Base-by-base conservation (phyloP, 1,140 invertebrate species). In the Lethocerus indicus region DNA sequence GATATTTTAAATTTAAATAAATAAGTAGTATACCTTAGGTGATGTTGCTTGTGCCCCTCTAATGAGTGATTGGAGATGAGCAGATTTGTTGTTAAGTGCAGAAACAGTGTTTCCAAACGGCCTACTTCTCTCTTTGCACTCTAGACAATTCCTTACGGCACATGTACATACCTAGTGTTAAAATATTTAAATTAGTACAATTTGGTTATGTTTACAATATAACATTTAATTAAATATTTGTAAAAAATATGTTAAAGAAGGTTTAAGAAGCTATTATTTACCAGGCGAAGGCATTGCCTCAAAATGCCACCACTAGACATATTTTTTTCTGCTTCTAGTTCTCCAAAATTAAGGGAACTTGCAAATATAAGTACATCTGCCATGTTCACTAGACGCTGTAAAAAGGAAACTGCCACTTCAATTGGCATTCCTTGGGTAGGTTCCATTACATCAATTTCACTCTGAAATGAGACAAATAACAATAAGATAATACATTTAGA, bases 241-340 rank as follows among this genome's bases (percentile, higher is more conserved):
- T n/a, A n/a, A n/a, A n/a, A n/a, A n/a, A n/a, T n/a, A n/a, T n/a
- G n/a, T n/a, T n/a, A n/a, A n/a, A n/a, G n/a, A n/a, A n/a, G n/a
- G n/a, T 25, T 45, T 29, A 46, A 52, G 47, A 56, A 60, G 64
- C 27, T 13, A 35, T n/a, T n/a, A 72, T 74, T 72, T 70, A 93
- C 93, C 75, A 98, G 69, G 67, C 96, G 70, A 25, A 98, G 72
- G 66, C 93, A 96, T 68, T 99, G 96, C 52, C 95, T 68, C 13
- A 99, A 66, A 55, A 99, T 98, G 35, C 94, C 95, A 24, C 96
- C 96, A 60, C 85, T 89, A n/a, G 93, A 94, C 93, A 98, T 98
- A 63, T 97, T 98, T 69, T 98, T 99, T 64, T 99, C 96, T 1
- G 92, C 87, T 68, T 99, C 96, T 27, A 98, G 68, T 69, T 99